A percentile compares a stretch with the other conserved stretches of the same genome.
Evolutionary conservation across 2,113 vertebrate genomes (phyloP).

Genomic region (Leptocoma aspasia): DNA sequence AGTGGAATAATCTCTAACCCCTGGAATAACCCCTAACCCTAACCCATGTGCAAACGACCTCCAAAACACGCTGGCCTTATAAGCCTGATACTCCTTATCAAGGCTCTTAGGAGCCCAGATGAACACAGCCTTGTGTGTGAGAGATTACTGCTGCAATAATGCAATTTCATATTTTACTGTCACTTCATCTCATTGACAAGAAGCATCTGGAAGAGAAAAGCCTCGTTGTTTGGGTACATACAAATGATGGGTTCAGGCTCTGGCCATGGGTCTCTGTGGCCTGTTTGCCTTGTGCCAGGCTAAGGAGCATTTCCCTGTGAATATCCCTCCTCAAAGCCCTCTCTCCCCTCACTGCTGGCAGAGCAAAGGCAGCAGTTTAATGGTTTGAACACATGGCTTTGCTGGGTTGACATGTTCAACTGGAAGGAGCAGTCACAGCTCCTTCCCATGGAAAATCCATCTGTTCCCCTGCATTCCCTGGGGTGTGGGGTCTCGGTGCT

Average conservation of each 20-base stretch:
- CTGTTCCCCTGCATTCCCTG: slow-evolving; percentile 50
- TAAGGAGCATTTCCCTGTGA: neutral
- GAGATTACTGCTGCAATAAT: neutral
- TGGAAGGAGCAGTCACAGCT: slow-evolving; percentile 22
- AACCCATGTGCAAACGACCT: neutral
- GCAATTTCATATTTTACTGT: neutral
- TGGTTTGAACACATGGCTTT: slow-evolving; percentile 24
- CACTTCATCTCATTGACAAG: neutral
- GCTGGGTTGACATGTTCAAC: neutral
- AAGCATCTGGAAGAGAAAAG: neutral
- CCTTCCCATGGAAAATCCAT: slow-evolving; percentile 63
- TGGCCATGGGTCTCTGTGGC: neutral
- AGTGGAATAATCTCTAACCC: neutral
- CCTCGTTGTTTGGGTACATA: neutral
- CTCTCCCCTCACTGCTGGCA: neutral
- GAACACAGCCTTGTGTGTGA: neutral
- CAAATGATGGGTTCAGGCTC: neutral
- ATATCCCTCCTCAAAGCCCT: neutral
- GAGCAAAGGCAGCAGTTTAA: neutral
- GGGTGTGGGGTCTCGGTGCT: neutral
- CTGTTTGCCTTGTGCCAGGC: neutral
- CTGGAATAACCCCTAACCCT: neutral
- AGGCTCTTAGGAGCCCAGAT: neutral
- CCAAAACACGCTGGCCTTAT: neutral
- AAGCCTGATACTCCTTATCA: neutral